Evolutionary conservation across 64 coral and sea anemone species (phyloP).

Genomic region (Actinia tenebrosa): DNA sequence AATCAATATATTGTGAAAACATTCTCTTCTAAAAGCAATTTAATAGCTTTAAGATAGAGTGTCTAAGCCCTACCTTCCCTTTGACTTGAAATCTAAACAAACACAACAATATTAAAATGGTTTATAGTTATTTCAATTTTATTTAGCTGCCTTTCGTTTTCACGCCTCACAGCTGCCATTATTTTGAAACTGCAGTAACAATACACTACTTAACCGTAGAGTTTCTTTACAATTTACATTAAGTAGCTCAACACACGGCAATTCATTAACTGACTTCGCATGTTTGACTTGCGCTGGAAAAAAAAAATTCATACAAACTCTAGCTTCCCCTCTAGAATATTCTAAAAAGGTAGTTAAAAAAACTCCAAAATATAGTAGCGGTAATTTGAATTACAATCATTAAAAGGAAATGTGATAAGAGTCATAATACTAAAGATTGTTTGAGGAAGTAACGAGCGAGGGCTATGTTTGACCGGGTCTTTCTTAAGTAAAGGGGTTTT

Average conservation of each 20-base stretch:
- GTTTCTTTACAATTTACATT: background rate
- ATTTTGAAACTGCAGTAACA: background rate
- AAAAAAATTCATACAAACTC: background rate
- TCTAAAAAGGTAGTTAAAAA: background rate
- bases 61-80: background rate
- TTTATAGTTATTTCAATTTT: background rate
- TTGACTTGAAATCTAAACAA: background rate
- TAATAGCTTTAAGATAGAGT: background rate
- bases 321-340: background rate
- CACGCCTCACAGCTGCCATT: background rate
- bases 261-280: background rate
- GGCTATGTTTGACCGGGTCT: background rate
- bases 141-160: background rate
- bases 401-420: background rate
- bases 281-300: background rate
- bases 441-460: background rate
- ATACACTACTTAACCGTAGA: background rate
- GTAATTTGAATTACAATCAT: background rate
- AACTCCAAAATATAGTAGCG: background rate
- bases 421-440: background rate
- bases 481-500: conserved; percentile 1
- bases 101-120: background rate
- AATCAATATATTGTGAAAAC: conserved; percentile 4
- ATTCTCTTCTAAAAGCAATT: background rate
- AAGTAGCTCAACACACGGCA: background rate